Conservation (phyloP, 2,888 invertebrate species). For the Brachylomia viminalis region DNA sequence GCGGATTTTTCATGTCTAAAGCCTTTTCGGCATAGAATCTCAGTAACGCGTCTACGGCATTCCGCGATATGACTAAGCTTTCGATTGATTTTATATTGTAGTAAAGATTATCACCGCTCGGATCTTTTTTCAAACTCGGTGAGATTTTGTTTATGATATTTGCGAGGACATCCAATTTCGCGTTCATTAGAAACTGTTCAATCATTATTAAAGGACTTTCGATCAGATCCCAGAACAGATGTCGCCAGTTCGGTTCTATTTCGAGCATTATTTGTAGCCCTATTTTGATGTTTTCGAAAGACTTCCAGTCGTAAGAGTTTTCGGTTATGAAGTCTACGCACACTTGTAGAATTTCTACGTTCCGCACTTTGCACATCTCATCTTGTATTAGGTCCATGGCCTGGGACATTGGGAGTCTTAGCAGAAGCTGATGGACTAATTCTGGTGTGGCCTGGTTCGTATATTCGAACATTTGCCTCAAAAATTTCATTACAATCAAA, state of each 20-base stretch:
- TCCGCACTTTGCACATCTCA: conserved; percentile 91
- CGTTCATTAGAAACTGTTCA: conserved; percentile 97
- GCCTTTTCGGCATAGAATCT: conserved; percentile 95
- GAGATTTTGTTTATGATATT: conserved; percentile 91
- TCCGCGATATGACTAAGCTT: conserved; percentile 89
- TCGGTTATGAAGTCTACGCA: conserved; percentile 91
- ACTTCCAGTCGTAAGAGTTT: conserved; percentile 85
- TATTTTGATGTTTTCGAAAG: conserved; percentile 91
- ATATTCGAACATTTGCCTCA: conserved; percentile 90
- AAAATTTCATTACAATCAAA: conserved; percentile 88
- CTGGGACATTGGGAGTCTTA: conserved; percentile 90
- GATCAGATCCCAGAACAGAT: conserved; percentile 92
- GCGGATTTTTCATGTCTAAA: conserved; percentile 92
- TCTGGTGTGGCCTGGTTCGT: conserved; percentile 84
- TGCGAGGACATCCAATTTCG: conserved; percentile 92
- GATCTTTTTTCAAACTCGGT: conserved; percentile 83
- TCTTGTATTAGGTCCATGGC: conserved; percentile 91
- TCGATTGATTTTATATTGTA: conserved; percentile 91
- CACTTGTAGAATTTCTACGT: conserved; percentile 92
- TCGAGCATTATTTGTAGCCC: conserved; percentile 93
- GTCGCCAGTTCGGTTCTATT: conserved; percentile 90
- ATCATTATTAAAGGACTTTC: conserved; percentile 94
- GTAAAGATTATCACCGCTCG: conserved; percentile 89
- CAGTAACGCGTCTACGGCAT: conserved; percentile 92
- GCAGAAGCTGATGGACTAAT: conserved; percentile 89